Percentiles rank a stretch among this genome's conserved stretches.
phyloP scores from a whole-genome alignment of 2,888 invertebrate genomes.

The Timandra comae region DNA sequence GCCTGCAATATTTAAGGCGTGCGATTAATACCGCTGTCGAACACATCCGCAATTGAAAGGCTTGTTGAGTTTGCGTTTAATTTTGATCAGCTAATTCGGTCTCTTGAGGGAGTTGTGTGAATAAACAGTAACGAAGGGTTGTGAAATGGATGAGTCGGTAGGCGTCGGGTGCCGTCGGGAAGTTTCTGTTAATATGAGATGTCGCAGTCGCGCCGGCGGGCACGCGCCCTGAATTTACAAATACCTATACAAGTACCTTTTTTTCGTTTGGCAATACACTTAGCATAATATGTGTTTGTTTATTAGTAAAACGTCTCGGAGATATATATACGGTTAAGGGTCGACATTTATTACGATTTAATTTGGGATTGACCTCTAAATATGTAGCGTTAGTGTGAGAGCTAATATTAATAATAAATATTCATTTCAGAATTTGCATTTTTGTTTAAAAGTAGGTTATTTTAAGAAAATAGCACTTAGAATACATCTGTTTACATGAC shows the following conservation, averaged over 20 bases:
- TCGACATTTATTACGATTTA: too few relatives aligned
- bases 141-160: conserved; percentile 24
- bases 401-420: too few relatives aligned
- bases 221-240: conserved; percentile 25
- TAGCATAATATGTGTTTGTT: too few relatives aligned
- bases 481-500: too few relatives aligned
- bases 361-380: too few relatives aligned
- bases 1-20: conserved; percentile 25
- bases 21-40: conserved; percentile 22
- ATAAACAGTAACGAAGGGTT: conserved; percentile 20
- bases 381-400: too few relatives aligned
- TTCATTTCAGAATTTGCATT: too few relatives aligned
- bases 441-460: too few relatives aligned
- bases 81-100: conserved; percentile 26
- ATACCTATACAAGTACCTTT: conserved; percentile 13
- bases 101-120: conserved; percentile 19
- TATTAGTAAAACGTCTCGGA: too few relatives aligned
- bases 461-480: too few relatives aligned
- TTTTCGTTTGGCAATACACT: conserved; percentile 6
- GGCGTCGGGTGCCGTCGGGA: conserved; percentile 7
- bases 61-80: conserved; percentile 26
- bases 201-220: conserved; percentile 28
- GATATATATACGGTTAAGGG: too few relatives aligned
- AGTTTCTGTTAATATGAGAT: conserved; percentile 29
- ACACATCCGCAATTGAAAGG: conserved; percentile 17